These are phyloP conservation scores for Spatulosminthurus flaviceps DNA, from an alignment of 2,888 invertebrate genomes.

Conservation along the genomic window DNA sequence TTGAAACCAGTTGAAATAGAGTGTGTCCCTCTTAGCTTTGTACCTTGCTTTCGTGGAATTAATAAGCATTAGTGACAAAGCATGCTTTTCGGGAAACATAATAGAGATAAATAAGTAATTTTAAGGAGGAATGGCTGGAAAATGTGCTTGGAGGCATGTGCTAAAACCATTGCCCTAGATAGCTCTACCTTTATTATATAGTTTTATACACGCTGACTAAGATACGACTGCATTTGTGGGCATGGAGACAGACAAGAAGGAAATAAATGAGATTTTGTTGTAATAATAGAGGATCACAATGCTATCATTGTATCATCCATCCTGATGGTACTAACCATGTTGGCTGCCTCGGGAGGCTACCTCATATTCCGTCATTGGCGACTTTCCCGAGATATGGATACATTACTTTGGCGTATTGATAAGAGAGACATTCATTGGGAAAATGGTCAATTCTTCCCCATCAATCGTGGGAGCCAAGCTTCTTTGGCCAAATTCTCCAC, in stretches of 20 bases:
- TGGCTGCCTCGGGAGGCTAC: slow-evolving; percentile 52
- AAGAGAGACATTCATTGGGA: slow-evolving; percentile 80
- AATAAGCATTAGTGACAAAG: too few relatives aligned
- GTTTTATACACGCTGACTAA: too few relatives aligned
- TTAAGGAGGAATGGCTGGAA: too few relatives aligned
- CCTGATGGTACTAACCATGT: slow-evolving; percentile 1
- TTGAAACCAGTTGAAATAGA: too few relatives aligned
- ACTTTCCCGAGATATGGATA: slow-evolving; percentile 92
- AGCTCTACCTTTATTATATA: too few relatives aligned
- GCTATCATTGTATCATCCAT: slow-evolving; percentile 33
- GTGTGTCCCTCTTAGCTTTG: too few relatives aligned
- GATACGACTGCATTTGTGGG: too few relatives aligned
- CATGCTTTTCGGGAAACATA: too few relatives aligned
- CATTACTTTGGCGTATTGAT: slow-evolving; percentile 92
- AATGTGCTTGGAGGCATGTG: background rate
- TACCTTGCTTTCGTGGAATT: too few relatives aligned
- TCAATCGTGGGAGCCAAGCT: slow-evolving; percentile 54
- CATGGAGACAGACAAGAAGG: background rate
- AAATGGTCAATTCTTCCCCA: slow-evolving; percentile 56
- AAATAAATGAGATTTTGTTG: background rate
- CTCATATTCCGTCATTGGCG: slow-evolving; percentile 88
- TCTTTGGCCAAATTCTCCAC: slow-evolving; percentile 75
- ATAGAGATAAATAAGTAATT: too few relatives aligned
- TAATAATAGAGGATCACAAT: slow-evolving; percentile 40
- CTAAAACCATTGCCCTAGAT: background rate